phyloP scores from a whole-genome alignment of 2,888 invertebrate species.

The Lomographa bimaculata region DNA sequence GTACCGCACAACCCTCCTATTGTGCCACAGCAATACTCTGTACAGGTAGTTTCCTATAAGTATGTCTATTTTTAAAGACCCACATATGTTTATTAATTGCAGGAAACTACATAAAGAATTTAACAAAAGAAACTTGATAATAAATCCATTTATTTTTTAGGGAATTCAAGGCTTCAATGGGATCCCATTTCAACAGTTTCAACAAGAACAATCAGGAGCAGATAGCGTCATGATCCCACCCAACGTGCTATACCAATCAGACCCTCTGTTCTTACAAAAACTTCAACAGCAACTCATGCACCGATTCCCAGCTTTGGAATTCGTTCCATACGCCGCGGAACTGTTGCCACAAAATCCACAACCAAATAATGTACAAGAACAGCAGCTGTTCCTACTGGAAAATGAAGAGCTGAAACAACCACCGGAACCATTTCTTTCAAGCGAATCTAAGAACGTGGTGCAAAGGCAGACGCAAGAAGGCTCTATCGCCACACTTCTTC shows the following conservation, averaged over 20 bases:
- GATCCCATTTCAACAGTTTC: slow-evolving; percentile 59
- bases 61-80: slow-evolving; percentile 7
- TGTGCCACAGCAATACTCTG: slow-evolving; percentile 38
- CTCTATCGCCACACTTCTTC: slow-evolving; percentile 54
- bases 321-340: slow-evolving; percentile 69
- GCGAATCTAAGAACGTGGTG: slow-evolving; percentile 59
- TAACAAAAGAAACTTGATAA: too few relatives aligned
- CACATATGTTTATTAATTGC: too few relatives aligned
- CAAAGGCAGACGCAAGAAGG: slow-evolving; percentile 70
- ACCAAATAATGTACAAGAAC: slow-evolving; percentile 34
- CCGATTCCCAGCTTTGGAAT: slow-evolving; percentile 67
- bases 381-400: slow-evolving; percentile 54
- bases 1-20: slow-evolving; percentile 64
- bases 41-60: slow-evolving; percentile 8
- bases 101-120: too few relatives aligned
- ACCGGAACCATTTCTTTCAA: slow-evolving; percentile 49
- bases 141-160: slow-evolving; percentile 4
- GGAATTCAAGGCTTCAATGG: slow-evolving; percentile 31
- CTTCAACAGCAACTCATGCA: slow-evolving; percentile 67
- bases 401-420: slow-evolving; percentile 59
- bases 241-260: slow-evolving; percentile 77
- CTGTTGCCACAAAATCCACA: slow-evolving; percentile 39
- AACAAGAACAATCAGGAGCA: slow-evolving; percentile 62
- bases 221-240: slow-evolving; percentile 68
- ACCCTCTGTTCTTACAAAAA: slow-evolving; percentile 74